These are phyloP conservation scores for Mus pahari DNA, from an alignment of 2,113 vertebrate genomes.

Conservation along the genomic window DNA sequence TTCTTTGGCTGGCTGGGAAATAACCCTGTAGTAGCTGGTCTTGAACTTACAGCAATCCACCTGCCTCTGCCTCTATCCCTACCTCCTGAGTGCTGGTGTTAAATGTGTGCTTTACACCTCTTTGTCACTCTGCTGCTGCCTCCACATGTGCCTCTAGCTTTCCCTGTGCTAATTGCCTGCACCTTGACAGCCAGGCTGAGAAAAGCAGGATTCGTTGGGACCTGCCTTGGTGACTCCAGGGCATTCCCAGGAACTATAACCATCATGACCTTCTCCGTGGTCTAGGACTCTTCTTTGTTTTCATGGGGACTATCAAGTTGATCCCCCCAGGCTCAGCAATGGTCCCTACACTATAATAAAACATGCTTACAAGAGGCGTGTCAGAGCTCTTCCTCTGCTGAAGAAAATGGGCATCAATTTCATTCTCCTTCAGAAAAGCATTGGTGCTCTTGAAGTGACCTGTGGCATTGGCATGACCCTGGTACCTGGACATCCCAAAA, in stretches of 20 bases:
- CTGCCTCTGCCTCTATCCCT: background rate
- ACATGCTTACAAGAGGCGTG: constrained; percentile 97
- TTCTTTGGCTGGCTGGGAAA: background rate
- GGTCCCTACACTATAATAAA: constrained; percentile 95
- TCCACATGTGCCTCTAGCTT: constrained; percentile 79
- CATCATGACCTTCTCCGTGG: constrained; percentile 95
- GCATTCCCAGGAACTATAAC: constrained; percentile 96
- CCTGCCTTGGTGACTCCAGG: constrained; percentile 86
- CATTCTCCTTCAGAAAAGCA: constrained; percentile 96
- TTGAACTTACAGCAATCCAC: background rate
- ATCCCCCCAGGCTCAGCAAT: constrained; percentile 96
- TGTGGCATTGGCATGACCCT: constrained; percentile 96
- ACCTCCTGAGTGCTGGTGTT: background rate
- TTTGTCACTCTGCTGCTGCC: constrained; percentile 80
- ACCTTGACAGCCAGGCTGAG: constrained; percentile 68
- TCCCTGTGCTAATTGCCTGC: constrained; percentile 81
- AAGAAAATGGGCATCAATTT: constrained; percentile 98
- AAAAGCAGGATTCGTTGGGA: constrained; percentile 74
- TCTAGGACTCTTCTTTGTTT: constrained; percentile 98
- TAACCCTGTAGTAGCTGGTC: background rate
- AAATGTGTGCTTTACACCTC: background rate
- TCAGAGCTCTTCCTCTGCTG: constrained; percentile 94
- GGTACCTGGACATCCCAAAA: constrained; percentile 95
- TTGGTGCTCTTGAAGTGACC: constrained; percentile 95
- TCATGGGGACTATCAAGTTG: constrained; percentile 98